Evolutionary conservation across 2,888 invertebrate genomes (phyloP), one percentile per base, ranked within the genome.

Genomic region (Odontocolon sp.): DNA sequence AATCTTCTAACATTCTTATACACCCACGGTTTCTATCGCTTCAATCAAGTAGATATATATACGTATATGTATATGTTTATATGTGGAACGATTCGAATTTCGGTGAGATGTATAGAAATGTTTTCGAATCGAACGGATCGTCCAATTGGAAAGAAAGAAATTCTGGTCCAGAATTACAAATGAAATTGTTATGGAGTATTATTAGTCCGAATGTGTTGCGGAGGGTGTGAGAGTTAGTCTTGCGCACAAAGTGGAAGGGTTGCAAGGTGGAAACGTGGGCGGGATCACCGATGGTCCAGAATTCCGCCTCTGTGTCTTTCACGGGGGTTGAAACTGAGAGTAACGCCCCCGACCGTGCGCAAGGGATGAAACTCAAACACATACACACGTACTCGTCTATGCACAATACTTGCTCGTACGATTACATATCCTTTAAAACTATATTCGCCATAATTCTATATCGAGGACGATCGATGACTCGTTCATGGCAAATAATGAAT

Each of bases 401-500:
- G 18, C 21, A n/a, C 23, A 8, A 23, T 14, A 23, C 11, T 23
- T 26, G 14, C n/a, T 47, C 21, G 33, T 33, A 18, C n/a, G 36
- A 21, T 4, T 56, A 31, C 31, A n/a, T 23, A 61, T 63, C 11
- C 16, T 63, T 33, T 18, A 33, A 63, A 63, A 47, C 3, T n/a
- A 1, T 61, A 61, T 18, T 31, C 28, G 42, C 42, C 26, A 45
- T 61, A 45, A 61, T 56, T 59, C 75, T 64, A 73, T 57, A 45
- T 23, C 38, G 16, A 1, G 21, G n/a, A 42, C 42, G 23, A 21
- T 40, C 61, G 61, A 23, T 28, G 42, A 36, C 45, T 33, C 57
- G 11, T 52, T 14, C 16, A 11, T 4, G 31, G 16, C 6, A 52
- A 86, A 87, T 87, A 87, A 88, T 86, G 87, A 86, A 87, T 87